Conservation (phyloP, 2,797 vertebrate genomes). For the Simalia tracyae region DNA sequence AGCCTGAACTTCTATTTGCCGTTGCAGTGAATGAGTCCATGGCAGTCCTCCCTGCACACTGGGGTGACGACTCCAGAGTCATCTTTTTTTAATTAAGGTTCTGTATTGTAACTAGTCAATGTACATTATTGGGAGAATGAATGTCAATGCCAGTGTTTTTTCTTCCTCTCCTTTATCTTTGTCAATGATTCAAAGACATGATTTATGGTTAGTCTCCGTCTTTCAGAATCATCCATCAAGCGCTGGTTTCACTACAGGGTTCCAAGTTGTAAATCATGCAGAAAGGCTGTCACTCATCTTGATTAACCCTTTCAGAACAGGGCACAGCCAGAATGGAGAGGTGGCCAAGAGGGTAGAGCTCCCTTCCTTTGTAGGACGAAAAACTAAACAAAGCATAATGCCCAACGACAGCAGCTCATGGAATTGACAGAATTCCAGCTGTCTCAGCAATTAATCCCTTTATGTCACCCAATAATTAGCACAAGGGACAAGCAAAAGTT, state of each 20-base stretch:
- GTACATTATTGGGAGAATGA: conserved; percentile 99
- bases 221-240: conserved; percentile 99
- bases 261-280: conserved; percentile 99
- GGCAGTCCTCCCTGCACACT: conserved; percentile 39
- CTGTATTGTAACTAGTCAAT: conserved; percentile 99
- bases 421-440: conserved; percentile 47
- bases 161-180: conserved; percentile 99
- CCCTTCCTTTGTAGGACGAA: conserved; percentile 22
- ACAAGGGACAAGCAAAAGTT: conserved; percentile 47
- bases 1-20: conserved; percentile 61
- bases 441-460: conserved; percentile 54
- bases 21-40: conserved; percentile 52
- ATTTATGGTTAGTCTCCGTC: conserved; percentile 99
- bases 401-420: conserved; percentile 31
- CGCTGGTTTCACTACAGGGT: conserved; percentile 93
- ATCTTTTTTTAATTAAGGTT: conserved; percentile 98
- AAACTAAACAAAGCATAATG: background rate
- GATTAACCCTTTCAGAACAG: conserved; percentile 90
- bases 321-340: conserved; percentile 50
- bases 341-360: background rate
- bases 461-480: conserved; percentile 56
- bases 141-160: conserved; percentile 98
- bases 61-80: conserved; percentile 72
- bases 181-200: conserved; percentile 99
- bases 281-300: conserved; percentile 99